Evolutionary conservation across 2,888 invertebrate genomes (phyloP).

Genomic region (Disparrhopalites patrizii): DNA sequence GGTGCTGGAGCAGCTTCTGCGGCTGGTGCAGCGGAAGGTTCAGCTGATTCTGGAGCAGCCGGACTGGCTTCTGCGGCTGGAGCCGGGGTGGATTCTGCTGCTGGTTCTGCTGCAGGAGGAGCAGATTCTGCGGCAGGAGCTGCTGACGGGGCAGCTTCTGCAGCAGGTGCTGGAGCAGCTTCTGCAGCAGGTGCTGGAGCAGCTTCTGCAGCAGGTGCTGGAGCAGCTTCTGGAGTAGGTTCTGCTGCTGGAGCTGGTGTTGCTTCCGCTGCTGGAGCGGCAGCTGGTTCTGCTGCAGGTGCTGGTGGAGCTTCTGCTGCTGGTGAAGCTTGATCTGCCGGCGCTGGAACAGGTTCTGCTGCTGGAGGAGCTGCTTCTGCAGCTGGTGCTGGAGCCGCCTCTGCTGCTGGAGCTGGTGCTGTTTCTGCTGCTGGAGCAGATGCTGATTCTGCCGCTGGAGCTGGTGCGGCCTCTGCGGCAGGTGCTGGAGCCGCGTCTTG

Average conservation of each 20-base stretch:
- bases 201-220: slow-evolving; percentile 12
- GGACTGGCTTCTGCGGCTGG: neutral
- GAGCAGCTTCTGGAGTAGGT: neutral
- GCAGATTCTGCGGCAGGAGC: slow-evolving; percentile 13
- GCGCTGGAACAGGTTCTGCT: slow-evolving; percentile 14
- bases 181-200: slow-evolving; percentile 13
- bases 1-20: slow-evolving; percentile 25
- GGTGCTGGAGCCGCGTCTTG: slow-evolving; percentile 4
- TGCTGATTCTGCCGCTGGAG: too few species aligned
- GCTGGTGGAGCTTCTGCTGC: slow-evolving; percentile 4
- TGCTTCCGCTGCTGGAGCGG: slow-evolving; percentile 19
- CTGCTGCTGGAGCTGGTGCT: slow-evolving; percentile 13
- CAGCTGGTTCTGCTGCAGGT: neutral
- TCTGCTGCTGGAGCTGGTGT: slow-evolving; percentile 14
- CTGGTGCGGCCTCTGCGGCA: slow-evolving; percentile 1
- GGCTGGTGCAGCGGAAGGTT: slow-evolving; percentile 8
- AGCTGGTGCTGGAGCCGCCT: slow-evolving; percentile 2
- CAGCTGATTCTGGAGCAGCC: neutral
- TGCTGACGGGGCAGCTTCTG: neutral
- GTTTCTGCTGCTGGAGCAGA: slow-evolving; percentile 18
- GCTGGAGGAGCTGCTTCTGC: slow-evolving; percentile 20
- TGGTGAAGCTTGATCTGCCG: slow-evolving; percentile 12
- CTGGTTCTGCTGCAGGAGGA: slow-evolving; percentile 16
- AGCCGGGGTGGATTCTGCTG: slow-evolving; percentile 6
- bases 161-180: slow-evolving; percentile 10